These are phyloP conservation scores for Phylloscopus collybita DNA, from an alignment of 2,797 vertebrate genomes.

Conservation along the genomic window DNA sequence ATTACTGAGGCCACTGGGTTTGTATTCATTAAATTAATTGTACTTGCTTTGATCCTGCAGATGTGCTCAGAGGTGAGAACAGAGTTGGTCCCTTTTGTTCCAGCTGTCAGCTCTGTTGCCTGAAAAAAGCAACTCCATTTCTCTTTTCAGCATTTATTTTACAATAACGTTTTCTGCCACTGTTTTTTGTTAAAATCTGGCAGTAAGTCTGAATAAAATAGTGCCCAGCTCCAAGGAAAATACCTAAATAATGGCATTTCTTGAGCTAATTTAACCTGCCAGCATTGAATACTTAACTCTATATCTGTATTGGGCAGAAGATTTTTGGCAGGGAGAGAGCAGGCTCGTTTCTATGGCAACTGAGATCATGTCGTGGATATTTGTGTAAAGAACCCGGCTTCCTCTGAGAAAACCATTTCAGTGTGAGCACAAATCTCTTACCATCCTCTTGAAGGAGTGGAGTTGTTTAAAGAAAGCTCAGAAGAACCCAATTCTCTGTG, in stretches of 20 bases:
- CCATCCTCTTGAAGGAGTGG: fast-evolving
- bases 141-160: background rate
- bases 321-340: conserved; percentile 28
- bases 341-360: conserved; percentile 48
- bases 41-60: background rate
- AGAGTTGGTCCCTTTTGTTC: background rate
- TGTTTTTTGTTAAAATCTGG: background rate
- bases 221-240: background rate
- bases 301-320: background rate
- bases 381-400: background rate
- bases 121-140: background rate
- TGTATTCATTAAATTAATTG: background rate
- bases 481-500: fast-evolving
- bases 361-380: background rate
- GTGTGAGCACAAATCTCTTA: background rate
- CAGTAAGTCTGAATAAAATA: background rate
- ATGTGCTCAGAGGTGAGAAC: background rate
- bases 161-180: background rate
- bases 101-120: background rate
- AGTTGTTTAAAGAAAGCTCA: background rate
- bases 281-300: background rate
- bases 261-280: background rate
- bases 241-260: background rate
- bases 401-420: background rate
- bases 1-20: fast-evolving